A percentile compares a stretch with the other conserved stretches of the same genome.
Evolutionary conservation across 1,140 invertebrate genomes (phyloP).

Genomic region (Oncopeltus fasciatus): DNA sequence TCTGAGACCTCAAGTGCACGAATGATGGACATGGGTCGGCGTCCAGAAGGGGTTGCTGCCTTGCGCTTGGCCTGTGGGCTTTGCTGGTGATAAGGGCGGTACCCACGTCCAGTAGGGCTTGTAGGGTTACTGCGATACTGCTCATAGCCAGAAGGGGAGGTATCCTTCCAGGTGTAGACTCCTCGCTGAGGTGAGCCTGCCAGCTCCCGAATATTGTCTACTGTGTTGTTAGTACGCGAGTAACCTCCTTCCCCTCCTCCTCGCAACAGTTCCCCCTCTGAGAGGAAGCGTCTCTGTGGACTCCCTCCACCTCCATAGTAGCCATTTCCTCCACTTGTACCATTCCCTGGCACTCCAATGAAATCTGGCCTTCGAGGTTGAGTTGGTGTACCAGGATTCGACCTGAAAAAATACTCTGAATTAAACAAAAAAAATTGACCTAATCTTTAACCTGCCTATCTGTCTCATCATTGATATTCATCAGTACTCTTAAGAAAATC

Average conservation of each 20-base stretch:
- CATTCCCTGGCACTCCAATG: slow-evolving; percentile 48
- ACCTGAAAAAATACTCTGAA: slow-evolving; percentile 39
- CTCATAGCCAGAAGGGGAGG: slow-evolving; percentile 35
- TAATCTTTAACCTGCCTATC: no score
- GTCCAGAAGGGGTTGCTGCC: slow-evolving; percentile 32
- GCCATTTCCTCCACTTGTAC: slow-evolving; percentile 22
- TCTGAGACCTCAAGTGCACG: slow-evolving; percentile 82
- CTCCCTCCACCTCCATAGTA: slow-evolving; percentile 40
- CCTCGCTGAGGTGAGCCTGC: slow-evolving; percentile 70
- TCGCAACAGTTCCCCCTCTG: slow-evolving; percentile 62
- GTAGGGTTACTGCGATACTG: slow-evolving; percentile 58
- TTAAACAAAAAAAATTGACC: background rate
- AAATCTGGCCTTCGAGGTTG: slow-evolving; percentile 71
- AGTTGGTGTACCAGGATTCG: slow-evolving; percentile 76
- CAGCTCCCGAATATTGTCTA: slow-evolving; percentile 53
- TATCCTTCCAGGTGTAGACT: slow-evolving; percentile 72
- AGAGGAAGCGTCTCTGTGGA: slow-evolving; percentile 69
- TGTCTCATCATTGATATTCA: no score
- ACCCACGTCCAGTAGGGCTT: slow-evolving; percentile 54
- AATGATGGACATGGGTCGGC: slow-evolving; percentile 81
- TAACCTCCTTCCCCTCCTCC: slow-evolving; percentile 31
- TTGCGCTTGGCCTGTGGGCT: slow-evolving; percentile 51
- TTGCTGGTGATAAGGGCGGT: slow-evolving; percentile 39
- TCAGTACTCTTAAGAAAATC: no score
- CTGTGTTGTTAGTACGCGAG: slow-evolving; percentile 37